These are phyloP conservation scores for Hirtodrosophila trivittata DNA, from an alignment of 2,888 invertebrate genomes.

Conservation along the genomic window DNA sequence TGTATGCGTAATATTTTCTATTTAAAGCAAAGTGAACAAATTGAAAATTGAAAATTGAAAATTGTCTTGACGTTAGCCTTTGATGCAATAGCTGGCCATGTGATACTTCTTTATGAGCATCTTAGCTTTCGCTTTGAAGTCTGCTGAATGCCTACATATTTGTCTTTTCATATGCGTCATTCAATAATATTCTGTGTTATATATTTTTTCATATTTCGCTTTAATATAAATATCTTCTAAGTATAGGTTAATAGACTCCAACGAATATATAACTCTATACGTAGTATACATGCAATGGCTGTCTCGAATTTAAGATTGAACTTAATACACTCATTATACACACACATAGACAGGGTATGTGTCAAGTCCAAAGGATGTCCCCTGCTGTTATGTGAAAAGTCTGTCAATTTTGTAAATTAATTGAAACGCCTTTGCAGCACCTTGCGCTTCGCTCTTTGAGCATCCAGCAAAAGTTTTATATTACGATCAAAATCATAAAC, in stretches of 20 bases:
- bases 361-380: background rate
- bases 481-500: background rate
- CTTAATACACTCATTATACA: no score
- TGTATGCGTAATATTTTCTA: slow-evolving; percentile 39
- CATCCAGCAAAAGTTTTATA: background rate
- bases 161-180: slow-evolving; percentile 31
- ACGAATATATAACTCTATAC: no score
- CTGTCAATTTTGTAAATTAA: slow-evolving; percentile 48
- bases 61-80: background rate
- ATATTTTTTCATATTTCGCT: slow-evolving; percentile 1
- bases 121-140: slow-evolving; percentile 42
- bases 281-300: no score
- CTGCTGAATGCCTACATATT: slow-evolving; percentile 14
- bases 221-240: no score
- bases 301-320: background rate
- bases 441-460: slow-evolving; percentile 4
- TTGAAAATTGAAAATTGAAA: slow-evolving; percentile 10
- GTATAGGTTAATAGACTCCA: no score
- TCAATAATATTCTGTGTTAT: slow-evolving; percentile 27
- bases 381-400: slow-evolving; percentile 21
- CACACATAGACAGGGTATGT: no score
- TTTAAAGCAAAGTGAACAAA: slow-evolving; percentile 16
- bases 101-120: slow-evolving; percentile 11
- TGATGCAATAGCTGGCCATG: slow-evolving; percentile 10
- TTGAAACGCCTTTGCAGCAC: slow-evolving; percentile 26